Evolutionary conservation across 2,888 invertebrate species (phyloP), one percentile per base, ranked within the genome.

Genomic region (Cryptocephalus primarius): DNA sequence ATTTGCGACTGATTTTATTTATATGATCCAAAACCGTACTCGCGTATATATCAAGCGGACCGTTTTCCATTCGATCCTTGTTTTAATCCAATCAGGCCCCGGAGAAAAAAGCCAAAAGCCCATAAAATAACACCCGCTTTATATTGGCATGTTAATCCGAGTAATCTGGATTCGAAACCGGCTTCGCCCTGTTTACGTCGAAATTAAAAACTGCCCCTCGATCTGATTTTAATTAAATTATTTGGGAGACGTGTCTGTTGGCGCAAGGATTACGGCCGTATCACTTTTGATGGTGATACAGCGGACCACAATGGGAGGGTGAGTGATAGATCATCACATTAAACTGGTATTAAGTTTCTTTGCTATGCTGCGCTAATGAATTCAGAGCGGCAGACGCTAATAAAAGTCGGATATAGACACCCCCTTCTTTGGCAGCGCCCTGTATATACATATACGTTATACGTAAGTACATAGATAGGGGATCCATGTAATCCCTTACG

Each of bases 171-270:
- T 47, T 50, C 48, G 46, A 41, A 41, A 48, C 41, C 49, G 42
- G 48, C 46, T 49, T 42, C 33, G 32, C 38, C 44, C 32, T 12
- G 36, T 12, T 41, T 53, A 48, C 45, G 44, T 44, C 50, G 51
- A 65, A 65, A 65, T 65, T 65, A 65, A 65, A 65, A 65, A 64
- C 60, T 60, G 57, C 61, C 62, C 62, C 61, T 36, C 36, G 36
- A 36, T 36, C 36, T 36, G 11, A 36, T 36, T 36, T 36, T 36
- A 36, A 36, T 36, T 36, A 36, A 36, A 36, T 36, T 36, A 36
- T 36, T 36, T 36, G 36, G 36, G 11, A 12, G 36, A 36, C 36
- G 36, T 36, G 36, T 36, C 36, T 36, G 36, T 36, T 36, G 12
- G 36, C 36, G n/a, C 36, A 36, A 36, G 36, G 36, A 36, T 36